Base-by-base conservation (phyloP, 2,113 vertebrate genomes). In the Ranitomeya variabilis region DNA sequence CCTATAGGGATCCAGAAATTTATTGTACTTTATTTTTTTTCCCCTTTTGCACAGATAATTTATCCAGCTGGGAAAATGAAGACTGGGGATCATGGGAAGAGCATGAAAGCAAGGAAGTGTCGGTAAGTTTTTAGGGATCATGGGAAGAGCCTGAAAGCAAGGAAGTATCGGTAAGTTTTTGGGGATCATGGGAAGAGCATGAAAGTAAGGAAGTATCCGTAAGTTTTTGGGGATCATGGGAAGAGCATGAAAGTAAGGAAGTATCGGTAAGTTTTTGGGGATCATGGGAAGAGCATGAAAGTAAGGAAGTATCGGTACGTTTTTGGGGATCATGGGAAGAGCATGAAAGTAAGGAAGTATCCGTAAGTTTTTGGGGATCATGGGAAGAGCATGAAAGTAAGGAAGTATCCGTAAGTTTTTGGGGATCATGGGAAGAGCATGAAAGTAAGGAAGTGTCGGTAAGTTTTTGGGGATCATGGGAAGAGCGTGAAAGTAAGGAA, bases 51-150 rank as follows among this genome's bases (percentile, higher is more conserved):
- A 8, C 80, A 96, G 95, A 95, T 86, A 96, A 94, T 91, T 92
- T 94, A 55, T 11, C 93, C 69, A 92, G 88, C 92, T 96, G 96
- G 95, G 95, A 96, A 90, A 95, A 95, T 89, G 94, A 94, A 90
- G 93, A 92, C 80, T 97, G 95, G 96, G 96, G 96, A 91, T 90
- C 93, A 0, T 97, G 96, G 96, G 96, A 96, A 87, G 96, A 95
- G 86, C 91, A 93, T 82, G 95, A 96, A 26, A 87, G 91, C 6
- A 94, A 94, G 82, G 73, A 76, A 7, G 95, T 94, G 89, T 92
- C 91, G 80, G 96, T 96, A 92, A 95, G 95, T 23, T 37, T 31
- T 31, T 97, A 95, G 96, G 96, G 96, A 91, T 90, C 93, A 0
- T 97, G 96, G 96, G 96, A 96, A 87, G 96, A 95, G 86, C 91